Base-by-base conservation (phyloP, 2,113 vertebrate species). In the Urocolius indicus region DNA sequence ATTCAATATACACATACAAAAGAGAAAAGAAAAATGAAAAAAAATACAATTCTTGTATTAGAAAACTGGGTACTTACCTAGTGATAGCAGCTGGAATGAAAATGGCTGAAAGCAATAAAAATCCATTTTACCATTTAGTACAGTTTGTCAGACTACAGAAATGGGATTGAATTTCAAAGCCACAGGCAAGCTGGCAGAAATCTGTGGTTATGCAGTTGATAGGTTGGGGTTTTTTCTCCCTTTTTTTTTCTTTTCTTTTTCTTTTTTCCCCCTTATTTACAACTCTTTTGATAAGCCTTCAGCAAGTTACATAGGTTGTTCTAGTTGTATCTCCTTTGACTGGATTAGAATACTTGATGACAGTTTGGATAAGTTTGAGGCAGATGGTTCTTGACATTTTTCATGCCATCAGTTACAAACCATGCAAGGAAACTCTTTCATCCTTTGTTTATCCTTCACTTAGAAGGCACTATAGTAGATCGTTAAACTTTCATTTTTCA, bases 351-450 rank as follows among this genome's bases (percentile, higher is more conserved):
- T 99, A 98, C 98, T 98, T 98, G 98, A 98, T 98, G 98, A 99
- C 99, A 99, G 98, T 98, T 98, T 95, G 98, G 98, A 99, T 98
- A 98, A 98, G 98, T 98, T 97, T 96, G 98, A 99, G 97, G 98
- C 99, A 99, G 99, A 98, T 99, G 98, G 98, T 98, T 98, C 98
- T 98, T 98, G 98, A 99, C 98, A 97, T 98, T 98, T 98, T 98
- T 98, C 98, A 98, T 98, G 98, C 98, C 98, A 98, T 99, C 98
- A 98, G 98, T 99, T 99, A 98, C 98, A 99, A 98, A 97, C 98
- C 98, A 98, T 96, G 98, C 97, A 98, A 98, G 96, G 97, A 98
- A 98, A 97, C 97, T 97, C 98, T 98, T 99, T 99, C 98, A 98
- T 98, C 98, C 98, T 98, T 99, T 98, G 98, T 98, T 98, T 98